Base-by-base conservation (phyloP, 2,888 invertebrate genomes). In the Cosmopolites sordidus region DNA sequence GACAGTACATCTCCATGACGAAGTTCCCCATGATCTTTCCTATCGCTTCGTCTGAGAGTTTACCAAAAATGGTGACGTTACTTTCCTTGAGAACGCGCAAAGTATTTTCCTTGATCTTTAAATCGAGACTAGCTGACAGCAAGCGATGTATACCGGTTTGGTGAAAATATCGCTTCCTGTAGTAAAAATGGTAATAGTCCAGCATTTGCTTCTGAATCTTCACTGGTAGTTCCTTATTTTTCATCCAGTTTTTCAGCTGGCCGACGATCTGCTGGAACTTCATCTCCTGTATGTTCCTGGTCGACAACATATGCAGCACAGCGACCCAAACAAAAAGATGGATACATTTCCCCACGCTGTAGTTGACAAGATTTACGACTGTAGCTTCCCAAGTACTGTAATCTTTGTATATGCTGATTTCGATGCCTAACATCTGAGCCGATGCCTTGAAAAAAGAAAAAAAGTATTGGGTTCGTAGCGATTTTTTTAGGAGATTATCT, bases 1-100 rank as follows among this genome's bases (percentile, higher is more conserved):
- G 78, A 48, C 83, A 70, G 68, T 78, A 83, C 17, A 83, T 75
- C 66, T 83, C 83, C 4, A 76, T 74, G 38, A 72, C 75, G 14
- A 84, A 69, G 60, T 76, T 73, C 22, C 76, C 73, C 1, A 82
- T 74, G 29, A 84, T 75, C 1, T 76, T 71, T 6, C 76, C 76
- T 14, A 83, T 69, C 41, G 78, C 65, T 5, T 71, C 63, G 5
- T 73, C 71, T 0, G 80, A 76, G 14, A 83, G 56, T 38, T 76
- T 70, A 38, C 75, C 71, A 59, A 84, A 80, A 9, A 83, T 64
- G 2, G 73, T 66, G 15, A 81, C 80, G 41, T 49, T 49, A 42
- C 77, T 79, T 53, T 79, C 73, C 1, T n/a, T 5, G 11, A 33
- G 33, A 12, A 33, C 33, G 11, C 33, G 33, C 12, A 33, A n/a